phyloP scores from a whole-genome alignment of 2,113 vertebrate species.

The Crotalus horridus region DNA sequence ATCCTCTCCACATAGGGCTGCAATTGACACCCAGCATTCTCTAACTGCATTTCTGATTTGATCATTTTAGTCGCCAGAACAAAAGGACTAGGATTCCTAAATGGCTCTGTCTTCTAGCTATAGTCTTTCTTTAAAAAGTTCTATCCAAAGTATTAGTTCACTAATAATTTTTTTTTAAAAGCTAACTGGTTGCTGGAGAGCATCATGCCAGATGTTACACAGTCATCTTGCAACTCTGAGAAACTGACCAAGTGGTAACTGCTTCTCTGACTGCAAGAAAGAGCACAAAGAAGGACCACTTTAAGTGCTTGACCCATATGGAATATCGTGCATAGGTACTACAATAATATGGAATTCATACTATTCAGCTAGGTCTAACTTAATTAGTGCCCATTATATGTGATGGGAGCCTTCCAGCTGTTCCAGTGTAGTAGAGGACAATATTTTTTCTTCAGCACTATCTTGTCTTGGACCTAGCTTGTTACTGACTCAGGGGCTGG shows the following conservation, averaged over 20 bases:
- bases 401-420: background rate
- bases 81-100: background rate
- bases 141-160: background rate
- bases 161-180: too few relatives aligned
- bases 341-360: background rate
- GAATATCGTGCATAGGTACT: background rate
- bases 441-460: background rate
- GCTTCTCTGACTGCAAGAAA: background rate
- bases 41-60: background rate
- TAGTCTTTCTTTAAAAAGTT: background rate
- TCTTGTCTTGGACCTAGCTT: background rate
- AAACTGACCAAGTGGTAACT: background rate
- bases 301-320: background rate
- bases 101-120: background rate
- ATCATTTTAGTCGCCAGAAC: background rate
- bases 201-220: background rate
- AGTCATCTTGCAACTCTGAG: background rate
- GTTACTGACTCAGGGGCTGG: background rate
- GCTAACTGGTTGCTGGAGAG: background rate
- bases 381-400: background rate
- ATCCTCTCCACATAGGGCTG: background rate
- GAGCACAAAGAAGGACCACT: background rate
- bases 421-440: background rate
- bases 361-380: background rate
- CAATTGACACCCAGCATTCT: background rate